Evolutionary conservation across 2,113 vertebrate genomes (phyloP).

Genomic region (Ceyx margarethae): DNA sequence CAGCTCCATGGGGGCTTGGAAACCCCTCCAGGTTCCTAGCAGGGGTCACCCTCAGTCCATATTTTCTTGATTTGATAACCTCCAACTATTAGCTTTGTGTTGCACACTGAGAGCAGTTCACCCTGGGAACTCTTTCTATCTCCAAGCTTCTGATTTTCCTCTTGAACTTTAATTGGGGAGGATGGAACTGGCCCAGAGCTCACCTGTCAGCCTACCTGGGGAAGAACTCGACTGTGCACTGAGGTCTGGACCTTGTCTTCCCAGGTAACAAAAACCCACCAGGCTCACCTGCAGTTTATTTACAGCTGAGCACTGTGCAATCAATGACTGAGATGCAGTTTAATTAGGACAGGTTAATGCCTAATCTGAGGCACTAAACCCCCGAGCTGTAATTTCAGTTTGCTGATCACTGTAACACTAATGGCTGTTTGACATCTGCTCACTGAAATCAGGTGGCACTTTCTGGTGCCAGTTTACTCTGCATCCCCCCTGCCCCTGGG

Average conservation of each 20-base stretch:
- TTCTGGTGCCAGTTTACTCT: neutral
- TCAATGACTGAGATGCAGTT: conserved; percentile 58
- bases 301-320: conserved; percentile 47
- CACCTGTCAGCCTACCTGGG: neutral
- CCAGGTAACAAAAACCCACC: neutral
- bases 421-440: conserved; percentile 65
- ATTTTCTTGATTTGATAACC: neutral
- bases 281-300: conserved; percentile 43
- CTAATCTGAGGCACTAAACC: conserved; percentile 49
- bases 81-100: neutral
- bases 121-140: neutral
- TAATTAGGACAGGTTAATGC: conserved; percentile 68
- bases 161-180: neutral
- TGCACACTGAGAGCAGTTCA: neutral
- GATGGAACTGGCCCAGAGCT: neutral
- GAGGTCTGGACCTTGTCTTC: neutral
- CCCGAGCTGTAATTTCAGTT: conserved; percentile 33
- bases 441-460: neutral
- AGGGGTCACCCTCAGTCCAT: no score
- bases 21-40: no score
- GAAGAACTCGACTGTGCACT: neutral
- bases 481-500: neutral
- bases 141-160: neutral
- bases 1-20: no score
- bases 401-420: conserved; percentile 46